Base-by-base conservation (phyloP, 2,113 vertebrate genomes). In the Notothenia coriiceps region DNA sequence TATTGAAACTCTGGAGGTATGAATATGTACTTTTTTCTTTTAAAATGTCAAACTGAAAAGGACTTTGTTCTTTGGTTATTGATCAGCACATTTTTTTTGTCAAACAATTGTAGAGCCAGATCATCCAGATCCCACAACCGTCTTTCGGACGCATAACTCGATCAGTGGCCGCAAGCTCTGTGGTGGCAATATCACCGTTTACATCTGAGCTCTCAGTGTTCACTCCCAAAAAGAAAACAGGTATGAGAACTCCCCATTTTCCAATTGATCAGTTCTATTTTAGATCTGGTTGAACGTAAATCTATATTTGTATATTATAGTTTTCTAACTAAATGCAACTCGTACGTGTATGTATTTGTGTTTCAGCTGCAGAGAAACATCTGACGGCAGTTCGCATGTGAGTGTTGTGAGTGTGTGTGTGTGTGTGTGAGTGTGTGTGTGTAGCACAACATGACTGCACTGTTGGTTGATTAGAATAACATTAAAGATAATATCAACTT, bases 141-240 rank as follows among this genome's bases (percentile, higher is more conserved):
- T 69, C 77, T 43, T 5, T 80, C 54, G 7, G 44, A 2, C 92
- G 93, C 0, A 7, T 94, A 15, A 95, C 95, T 33, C 95, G 94
- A 12, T 95, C 94, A 9, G 93, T 93, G 85, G 92, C 93, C 43
- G 91, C 86, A 60, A 85, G 80, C 70, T 79, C 77, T 50, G 77
- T 82, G 25, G 68, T 79, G 0, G 62, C 77, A 0, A 61, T 82
- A 1, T 2, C 85, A 0, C 50, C 86, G 13, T 70, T 59, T 17
- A 11, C 6, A 35, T 3, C 17, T 20, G 49, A 67, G 17, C 18
- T 47, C 10, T 87, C 55, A 43, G 2, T 73, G 12, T 43, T 14
- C 65, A 87, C 90, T 22, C 84, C 88, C 2, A 77, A 18, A 60
- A 88, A 81, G 13, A 76, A 13, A 62, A 1, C 64, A 22, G 83